Base-by-base conservation (phyloP, 2,888 invertebrate species). In the Onchidella celtica region DNA sequence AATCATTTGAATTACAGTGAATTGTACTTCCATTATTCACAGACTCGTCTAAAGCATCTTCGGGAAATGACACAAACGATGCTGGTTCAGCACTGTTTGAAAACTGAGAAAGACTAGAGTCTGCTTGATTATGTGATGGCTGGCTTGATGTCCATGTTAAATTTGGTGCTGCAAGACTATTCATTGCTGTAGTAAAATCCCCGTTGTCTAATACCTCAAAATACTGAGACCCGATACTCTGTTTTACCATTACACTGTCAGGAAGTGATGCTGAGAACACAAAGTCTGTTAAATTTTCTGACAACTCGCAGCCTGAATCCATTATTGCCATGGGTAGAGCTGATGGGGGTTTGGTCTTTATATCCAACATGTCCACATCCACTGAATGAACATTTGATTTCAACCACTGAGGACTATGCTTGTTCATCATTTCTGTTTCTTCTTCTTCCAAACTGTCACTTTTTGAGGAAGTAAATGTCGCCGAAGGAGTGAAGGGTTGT, bases 201-300 rank as follows among this genome's bases (percentile, higher is more conserved):
- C 79, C 65, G n/a, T 55, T 72, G 17, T 70, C 79, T n/a, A 79
- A 21, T 21, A 34, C 63, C 59, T 79, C 73, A 74, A 79, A 72
- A 38, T 73, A 79, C 36, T 57, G 73, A 3, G 32, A 55, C 34
- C 27, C 68, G 24, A 57, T 57, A 76, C 40, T 76, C n/a, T 68
- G 79, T 32, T 79, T 79, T 9, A 55, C 61, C 21, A 68, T 59
- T 2, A 29, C n/a, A 14, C 27, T 69, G 38, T 78, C 69, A 34
- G 77, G 68, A 3, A 66, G 36, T 14, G 69, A 3, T 36, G 78
- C 32, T 17, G 81, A 61, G 65, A 76, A 81, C n/a, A 76, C 76
- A 34, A 76, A 81, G 27, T 81, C 81, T 34, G 55, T 73, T 77
- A 85, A 83, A 38, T 70, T 76, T 63, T 82, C 86, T 40, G 82